Base-by-base conservation (phyloP, 2,113 vertebrate genomes). In the Myiozetetes cayanensis region DNA sequence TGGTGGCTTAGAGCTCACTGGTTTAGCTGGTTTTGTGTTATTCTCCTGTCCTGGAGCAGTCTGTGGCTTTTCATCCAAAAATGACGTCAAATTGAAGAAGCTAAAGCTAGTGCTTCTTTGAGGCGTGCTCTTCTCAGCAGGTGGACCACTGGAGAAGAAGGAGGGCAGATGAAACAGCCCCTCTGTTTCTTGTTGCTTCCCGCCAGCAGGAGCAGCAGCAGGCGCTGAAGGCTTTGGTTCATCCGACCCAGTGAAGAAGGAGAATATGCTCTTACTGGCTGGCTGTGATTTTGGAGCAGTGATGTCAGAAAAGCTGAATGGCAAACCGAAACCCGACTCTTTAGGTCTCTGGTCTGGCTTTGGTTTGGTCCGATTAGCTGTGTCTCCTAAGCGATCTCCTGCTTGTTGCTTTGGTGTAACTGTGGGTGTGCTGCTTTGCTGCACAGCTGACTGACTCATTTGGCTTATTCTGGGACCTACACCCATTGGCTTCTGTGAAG, bases 111-210 rank as follows among this genome's bases (percentile, higher is more conserved):
- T 97, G 52, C 97, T 98, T 81, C 67, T 98, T 56, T 88, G 94
- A 97, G 98, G 98, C 35, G 91, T n/a, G 80, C 97, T 98, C 80
- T 98, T 98, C 83, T 96, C 95, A 49, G 97, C 96, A 87, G 97
- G 41, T 73, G 91, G 86, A 25, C 94, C 41, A 14, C 97, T 95
- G 49, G 99, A 98, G 82, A 99, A 98, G 87, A 99, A 97, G 73
- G 98, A 98, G 30, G 98, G 96, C 82, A 98, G 96, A 91, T 94
- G 98, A 91, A 99, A 99, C 44, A 98, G 68, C 22, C 98, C 94
- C 70, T 99, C 98, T 52, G 97, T 39, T 93, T 98, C 96, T 56
- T 97, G 93, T 62, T 96, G 96, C 91, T 90, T 96, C 92, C 81
- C 96, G 68, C 53, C 80, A 79, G 94, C 89, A 74, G 89, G 61